Percentiles rank a stretch among this genome's conserved stretches.
Conservation (phyloP, 2,113 vertebrate genomes). For the Alligator sinensis region DNA sequence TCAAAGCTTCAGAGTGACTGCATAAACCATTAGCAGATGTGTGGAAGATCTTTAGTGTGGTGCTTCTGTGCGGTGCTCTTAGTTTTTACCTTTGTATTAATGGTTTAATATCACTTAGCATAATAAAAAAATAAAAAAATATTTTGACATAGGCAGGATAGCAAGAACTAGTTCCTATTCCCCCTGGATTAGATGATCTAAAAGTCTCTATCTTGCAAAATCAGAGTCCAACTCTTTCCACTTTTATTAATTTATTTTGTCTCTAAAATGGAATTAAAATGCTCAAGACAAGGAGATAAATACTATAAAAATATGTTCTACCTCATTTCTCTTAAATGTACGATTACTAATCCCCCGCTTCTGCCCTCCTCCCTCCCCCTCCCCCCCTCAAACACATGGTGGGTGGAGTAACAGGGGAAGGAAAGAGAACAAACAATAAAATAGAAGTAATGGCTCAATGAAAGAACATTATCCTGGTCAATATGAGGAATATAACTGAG, state of each 20-base stretch:
- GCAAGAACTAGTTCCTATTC: neutral
- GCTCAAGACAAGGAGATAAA: neutral
- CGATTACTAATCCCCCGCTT: neutral
- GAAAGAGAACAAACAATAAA: neutral
- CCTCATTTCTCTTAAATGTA: accelerated
- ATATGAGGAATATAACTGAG: neutral
- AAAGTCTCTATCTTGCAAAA: neutral
- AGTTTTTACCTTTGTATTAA: neutral
- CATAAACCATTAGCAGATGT: neutral
- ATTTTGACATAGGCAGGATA: neutral
- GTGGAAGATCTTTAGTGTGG: neutral
- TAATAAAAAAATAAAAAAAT: neutral
- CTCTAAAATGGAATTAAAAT: accelerated
- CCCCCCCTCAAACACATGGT: too few relatives aligned
- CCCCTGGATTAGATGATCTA: neutral
- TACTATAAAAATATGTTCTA: neutral
- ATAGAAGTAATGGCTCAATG: neutral
- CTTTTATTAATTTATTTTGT: neutral
- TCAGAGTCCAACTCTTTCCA: neutral
- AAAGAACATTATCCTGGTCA: too few relatives aligned
- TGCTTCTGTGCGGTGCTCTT: neutral
- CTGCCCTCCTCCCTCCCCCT: neutral
- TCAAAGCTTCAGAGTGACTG: neutral
- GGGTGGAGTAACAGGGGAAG: too few relatives aligned
- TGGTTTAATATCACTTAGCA: neutral